Evolutionary conservation across 2,888 invertebrate species (phyloP), one percentile per base, ranked within the genome.

Genomic region (Meta bourneti): DNA sequence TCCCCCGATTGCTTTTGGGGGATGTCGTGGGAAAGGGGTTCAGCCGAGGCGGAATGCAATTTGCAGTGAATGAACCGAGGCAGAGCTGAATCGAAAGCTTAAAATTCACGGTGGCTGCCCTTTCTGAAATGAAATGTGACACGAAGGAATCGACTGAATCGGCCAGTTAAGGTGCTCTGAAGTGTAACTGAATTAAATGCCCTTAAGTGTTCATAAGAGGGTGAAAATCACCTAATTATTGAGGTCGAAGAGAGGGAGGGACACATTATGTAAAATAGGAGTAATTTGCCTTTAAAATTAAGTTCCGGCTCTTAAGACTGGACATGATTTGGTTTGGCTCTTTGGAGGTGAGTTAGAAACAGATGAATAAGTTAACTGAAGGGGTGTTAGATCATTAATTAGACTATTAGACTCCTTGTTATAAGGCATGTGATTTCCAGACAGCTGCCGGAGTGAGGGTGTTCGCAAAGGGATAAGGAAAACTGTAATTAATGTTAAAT

Each of bases 101-200:
- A 34, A 77, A 51, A 7, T 77, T 77, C 77, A 9, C 7, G 16
- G 49, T 51, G 9, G 7, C 9, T 77, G 49, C 8, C 49, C 13
- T 34, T 7, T 34, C 51, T 51, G 77, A 49, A 51, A 51, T 77
- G 77, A 77, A 77, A 77, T 51, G 77, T 77, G 77, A 77, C 49
- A 13, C 72, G 13, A 19, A 16, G 51, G 8, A 77, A 11, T 49
- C n/a, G 49, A 51, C 51, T 4, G 77, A 16, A 34, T 13, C 19
- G 79, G 19, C 79, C 61, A 79, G 52, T 79, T 61, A 19, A 61
- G 19, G 61, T 11, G 19, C 79, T 79, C 54, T 79, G 79, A 79
- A 79, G 79, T 79, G 79, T 79, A 61, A 79, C 79, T 54, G 79
- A 79, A 61, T 79, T 79, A 19, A 79, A 79, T 79, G 51, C 20